A percentile compares a stretch with the other conserved stretches of the same genome.
These are phyloP conservation scores for Danio tinwini DNA, from an alignment of 2,797 vertebrate genomes.

Conservation along the genomic window DNA sequence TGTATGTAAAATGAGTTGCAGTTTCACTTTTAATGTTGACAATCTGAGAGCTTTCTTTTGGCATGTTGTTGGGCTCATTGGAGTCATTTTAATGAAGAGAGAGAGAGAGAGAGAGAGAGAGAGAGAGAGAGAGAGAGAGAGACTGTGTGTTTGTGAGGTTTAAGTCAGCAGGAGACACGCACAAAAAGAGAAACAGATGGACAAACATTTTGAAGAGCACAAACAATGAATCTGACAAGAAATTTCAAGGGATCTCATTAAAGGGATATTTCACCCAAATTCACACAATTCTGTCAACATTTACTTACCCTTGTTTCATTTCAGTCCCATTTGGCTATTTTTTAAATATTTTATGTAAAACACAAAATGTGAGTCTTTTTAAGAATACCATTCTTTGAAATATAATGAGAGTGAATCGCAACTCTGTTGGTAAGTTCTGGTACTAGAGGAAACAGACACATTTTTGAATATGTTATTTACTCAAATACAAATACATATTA, in stretches of 20 bases:
- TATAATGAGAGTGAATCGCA: background rate
- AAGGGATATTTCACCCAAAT: background rate
- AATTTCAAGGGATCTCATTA: slow-evolving; percentile 25
- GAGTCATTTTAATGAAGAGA: background rate
- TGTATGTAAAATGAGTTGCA: background rate
- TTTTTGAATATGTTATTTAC: no score
- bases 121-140: no score
- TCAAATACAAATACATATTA: no score
- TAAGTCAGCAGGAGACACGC: background rate
- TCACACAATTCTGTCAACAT: background rate
- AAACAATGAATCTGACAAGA: background rate
- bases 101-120: no score
- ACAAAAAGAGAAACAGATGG: slow-evolving; percentile 10
- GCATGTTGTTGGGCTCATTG: background rate
- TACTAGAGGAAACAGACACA: no score
- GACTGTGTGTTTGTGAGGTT: background rate
- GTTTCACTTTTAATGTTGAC: background rate
- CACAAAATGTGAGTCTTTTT: background rate
- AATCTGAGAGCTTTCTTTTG: background rate
- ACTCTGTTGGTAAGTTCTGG: background rate
- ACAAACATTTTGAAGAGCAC: background rate
- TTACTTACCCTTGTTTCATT: background rate
- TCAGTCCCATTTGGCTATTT: background rate
- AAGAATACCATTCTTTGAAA: background rate
- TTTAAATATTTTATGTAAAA: background rate